These are phyloP conservation scores for Nowickia ferox DNA, from an alignment of 2,888 invertebrate genomes.

Conservation along the genomic window DNA sequence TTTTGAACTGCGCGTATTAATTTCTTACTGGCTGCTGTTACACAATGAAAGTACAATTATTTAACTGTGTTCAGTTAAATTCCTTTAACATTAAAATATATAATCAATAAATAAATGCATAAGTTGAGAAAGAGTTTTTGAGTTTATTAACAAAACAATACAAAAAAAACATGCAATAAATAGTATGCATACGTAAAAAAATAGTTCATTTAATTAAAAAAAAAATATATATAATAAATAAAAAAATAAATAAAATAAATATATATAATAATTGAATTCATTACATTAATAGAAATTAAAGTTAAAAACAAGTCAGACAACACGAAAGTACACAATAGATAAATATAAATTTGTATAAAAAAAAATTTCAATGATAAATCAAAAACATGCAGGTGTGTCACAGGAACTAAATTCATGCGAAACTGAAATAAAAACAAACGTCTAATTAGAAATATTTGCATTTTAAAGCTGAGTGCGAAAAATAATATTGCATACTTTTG, in stretches of 20 bases:
- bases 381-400: neutral
- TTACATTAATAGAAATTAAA: neutral
- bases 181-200: slow-evolving; percentile 18
- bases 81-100: slow-evolving; percentile 49
- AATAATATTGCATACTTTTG: too few relatives aligned
- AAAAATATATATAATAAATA: too few relatives aligned
- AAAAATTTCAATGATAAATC: neutral
- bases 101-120: slow-evolving; percentile 22
- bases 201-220: slow-evolving; percentile 35
- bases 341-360: slow-evolving; percentile 38
- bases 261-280: slow-evolving; percentile 13
- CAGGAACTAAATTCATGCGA: too few relatives aligned
- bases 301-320: slow-evolving; percentile 18
- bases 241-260: too few relatives aligned
- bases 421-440: too few relatives aligned
- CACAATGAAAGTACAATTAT: slow-evolving; percentile 71
- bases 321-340: slow-evolving; percentile 50
- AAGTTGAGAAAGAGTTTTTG: slow-evolving; percentile 59
- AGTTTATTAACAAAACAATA: slow-evolving; percentile 63
- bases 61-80: slow-evolving; percentile 70
- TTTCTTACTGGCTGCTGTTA: slow-evolving; percentile 29
- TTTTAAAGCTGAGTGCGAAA: too few relatives aligned
- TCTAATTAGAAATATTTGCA: too few relatives aligned
- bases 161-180: slow-evolving; percentile 3
- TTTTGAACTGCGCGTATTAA: too few relatives aligned